These are phyloP conservation scores for Mylabris sibirica DNA, from an alignment of 2,888 invertebrate species.

Conservation along the genomic window DNA sequence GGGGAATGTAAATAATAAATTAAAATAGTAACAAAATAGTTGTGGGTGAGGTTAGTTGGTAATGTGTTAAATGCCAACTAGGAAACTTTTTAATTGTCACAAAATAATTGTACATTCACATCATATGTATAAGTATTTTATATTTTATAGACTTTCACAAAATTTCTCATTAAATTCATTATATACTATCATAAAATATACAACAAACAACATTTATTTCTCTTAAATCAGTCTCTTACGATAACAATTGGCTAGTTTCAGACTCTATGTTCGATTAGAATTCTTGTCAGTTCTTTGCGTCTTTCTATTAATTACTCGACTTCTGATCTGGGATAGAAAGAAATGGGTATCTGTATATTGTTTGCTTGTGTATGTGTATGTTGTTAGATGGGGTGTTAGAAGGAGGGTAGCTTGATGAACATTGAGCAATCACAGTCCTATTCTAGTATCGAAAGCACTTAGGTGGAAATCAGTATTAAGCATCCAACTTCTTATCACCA, in stretches of 20 bases:
- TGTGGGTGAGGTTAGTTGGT: constrained; percentile 32
- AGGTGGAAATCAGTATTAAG: constrained; percentile 39
- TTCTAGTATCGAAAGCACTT: constrained; percentile 58
- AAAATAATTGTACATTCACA: constrained; percentile 31
- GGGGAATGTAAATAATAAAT: constrained; percentile 33
- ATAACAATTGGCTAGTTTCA: constrained; percentile 21
- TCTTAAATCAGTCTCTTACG: constrained; percentile 11
- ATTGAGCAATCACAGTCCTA: constrained; percentile 60
- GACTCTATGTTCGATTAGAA: constrained; percentile 52
- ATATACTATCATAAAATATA: constrained; percentile 2
- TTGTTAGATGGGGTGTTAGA: constrained; percentile 38
- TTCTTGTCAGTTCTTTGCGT: constrained; percentile 58
- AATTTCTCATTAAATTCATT: constrained; percentile 13
- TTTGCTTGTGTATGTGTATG: constrained; percentile 39
- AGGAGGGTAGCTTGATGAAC: constrained; percentile 59
- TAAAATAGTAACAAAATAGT: constrained; percentile 29
- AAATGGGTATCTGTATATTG: constrained; percentile 38
- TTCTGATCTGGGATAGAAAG: constrained; percentile 57
- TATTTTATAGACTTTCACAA: constrained; percentile 31
- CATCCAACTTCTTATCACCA: constrained; percentile 32
- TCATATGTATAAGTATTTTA: constrained; percentile 27
- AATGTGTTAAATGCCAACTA: constrained; percentile 33
- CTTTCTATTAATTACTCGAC: constrained; percentile 61
- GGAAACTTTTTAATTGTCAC: constrained; percentile 29
- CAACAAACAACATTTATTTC: constrained; percentile 12